Percentiles rank a stretch among this genome's conserved stretches.
Evolutionary conservation across 53 echinoderm and acorn worm species (phyloP).

Genomic region (Actinopyga echinites): DNA sequence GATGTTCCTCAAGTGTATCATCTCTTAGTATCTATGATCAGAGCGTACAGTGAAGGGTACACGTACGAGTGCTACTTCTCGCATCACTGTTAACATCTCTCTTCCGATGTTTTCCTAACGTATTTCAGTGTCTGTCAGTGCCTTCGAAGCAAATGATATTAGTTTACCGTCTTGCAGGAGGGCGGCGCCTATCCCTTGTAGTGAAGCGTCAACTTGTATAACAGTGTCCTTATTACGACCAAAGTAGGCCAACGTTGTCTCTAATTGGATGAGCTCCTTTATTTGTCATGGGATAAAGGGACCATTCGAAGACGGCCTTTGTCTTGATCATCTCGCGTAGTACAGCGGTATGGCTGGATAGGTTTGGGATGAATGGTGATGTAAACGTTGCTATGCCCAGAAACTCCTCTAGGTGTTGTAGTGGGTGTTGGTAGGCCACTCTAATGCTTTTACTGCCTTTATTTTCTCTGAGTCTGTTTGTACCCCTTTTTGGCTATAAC

Average conservation of each 20-base stretch:
- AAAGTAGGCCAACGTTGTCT: slow-evolving; percentile 51
- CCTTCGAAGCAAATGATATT: slow-evolving; percentile 47
- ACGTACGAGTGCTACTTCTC: slow-evolving; percentile 71
- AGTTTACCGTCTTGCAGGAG: slow-evolving; percentile 54
- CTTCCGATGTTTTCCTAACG: slow-evolving; percentile 70
- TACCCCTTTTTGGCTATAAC: slow-evolving; percentile 41
- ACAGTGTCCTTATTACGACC: slow-evolving; percentile 50
- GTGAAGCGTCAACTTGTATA: slow-evolving; percentile 63
- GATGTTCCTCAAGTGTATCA: slow-evolving; percentile 11
- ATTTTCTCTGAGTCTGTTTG: slow-evolving; percentile 41
- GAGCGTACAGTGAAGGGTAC: slow-evolving; percentile 35
- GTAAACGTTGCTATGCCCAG: slow-evolving; percentile 50
- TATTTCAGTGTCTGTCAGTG: slow-evolving; percentile 62
- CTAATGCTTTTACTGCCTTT: slow-evolving; percentile 37
- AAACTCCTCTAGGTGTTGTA: slow-evolving; percentile 39
- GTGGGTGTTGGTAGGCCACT: slow-evolving; percentile 18
- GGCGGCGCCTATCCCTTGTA: slow-evolving; percentile 53
- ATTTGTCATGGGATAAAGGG: slow-evolving; percentile 40
- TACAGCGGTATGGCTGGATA: too few relatives aligned
- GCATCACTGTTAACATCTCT: slow-evolving; percentile 55
- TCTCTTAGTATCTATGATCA: slow-evolving; percentile 14
- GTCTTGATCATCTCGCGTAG: slow-evolving; percentile 38
- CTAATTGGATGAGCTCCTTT: slow-evolving; percentile 9
- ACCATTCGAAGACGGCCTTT: slow-evolving; percentile 40
- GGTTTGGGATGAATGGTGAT: slow-evolving; percentile 48